A percentile compares a stretch with the other conserved stretches of the same genome.
Conservation (phyloP, 2,113 vertebrate species). For the Calonectris borealis region DNA sequence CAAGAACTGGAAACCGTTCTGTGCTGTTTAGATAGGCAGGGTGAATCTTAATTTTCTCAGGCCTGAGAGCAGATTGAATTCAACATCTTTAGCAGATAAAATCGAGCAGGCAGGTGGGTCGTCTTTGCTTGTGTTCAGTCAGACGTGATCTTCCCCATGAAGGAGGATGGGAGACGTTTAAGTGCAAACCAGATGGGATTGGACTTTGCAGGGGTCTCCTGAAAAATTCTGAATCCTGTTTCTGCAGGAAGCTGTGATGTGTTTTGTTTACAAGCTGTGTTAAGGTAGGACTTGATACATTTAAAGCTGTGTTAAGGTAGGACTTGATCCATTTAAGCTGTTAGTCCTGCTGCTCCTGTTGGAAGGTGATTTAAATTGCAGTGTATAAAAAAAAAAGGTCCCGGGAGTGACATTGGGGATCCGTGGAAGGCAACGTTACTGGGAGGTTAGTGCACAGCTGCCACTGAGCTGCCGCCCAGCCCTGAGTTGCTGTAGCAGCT, state of each 20-base stretch:
- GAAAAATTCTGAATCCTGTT: neutral
- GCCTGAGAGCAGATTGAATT: neutral
- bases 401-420: neutral
- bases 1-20: neutral
- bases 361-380: neutral
- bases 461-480: neutral
- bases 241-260: neutral
- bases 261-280: neutral
- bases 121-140: neutral
- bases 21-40: neutral
- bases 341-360: neutral
- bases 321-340: neutral
- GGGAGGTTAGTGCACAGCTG: neutral
- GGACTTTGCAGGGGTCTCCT: neutral
- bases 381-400: neutral
- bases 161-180: neutral
- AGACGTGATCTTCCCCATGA: neutral
- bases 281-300: neutral
- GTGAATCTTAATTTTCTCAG: neutral
- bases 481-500: neutral
- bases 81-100: neutral
- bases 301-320: neutral
- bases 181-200: neutral
- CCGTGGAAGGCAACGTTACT: neutral
- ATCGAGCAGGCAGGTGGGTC: neutral